Evolutionary conservation across 2,113 vertebrate species (phyloP).

Genomic region (Pimephales promelas): DNA sequence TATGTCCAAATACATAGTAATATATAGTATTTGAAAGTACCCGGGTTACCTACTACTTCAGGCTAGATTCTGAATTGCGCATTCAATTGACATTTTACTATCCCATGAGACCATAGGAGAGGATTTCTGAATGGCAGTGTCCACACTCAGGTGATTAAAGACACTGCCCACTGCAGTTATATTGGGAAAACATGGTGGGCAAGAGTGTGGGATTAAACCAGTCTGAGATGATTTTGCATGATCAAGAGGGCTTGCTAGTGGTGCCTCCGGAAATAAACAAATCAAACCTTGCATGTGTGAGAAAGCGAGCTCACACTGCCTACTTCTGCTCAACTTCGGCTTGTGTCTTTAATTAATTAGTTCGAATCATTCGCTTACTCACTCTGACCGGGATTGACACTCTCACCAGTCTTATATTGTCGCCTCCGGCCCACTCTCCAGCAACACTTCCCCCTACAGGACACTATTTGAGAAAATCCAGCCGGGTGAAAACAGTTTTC

Average conservation of each 20-base stretch:
- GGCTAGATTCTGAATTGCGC: too few species aligned
- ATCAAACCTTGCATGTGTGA: neutral
- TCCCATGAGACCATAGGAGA: too few species aligned
- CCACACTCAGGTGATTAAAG: neutral
- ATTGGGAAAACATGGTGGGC: neutral
- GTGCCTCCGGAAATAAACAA: neutral
- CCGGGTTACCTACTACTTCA: too few species aligned
- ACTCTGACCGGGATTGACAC: slow-evolving; percentile 22
- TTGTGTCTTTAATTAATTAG: slow-evolving; percentile 34
- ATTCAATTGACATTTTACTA: too few species aligned
- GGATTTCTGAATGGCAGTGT: too few species aligned
- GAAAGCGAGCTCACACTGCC: neutral
- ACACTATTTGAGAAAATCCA: slow-evolving; percentile 20
- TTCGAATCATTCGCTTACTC: slow-evolving; percentile 35
- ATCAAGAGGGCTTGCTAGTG: neutral
- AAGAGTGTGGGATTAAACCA: neutral
- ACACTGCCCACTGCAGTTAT: neutral
- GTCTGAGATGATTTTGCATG: neutral
- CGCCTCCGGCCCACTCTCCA: slow-evolving; percentile 21
- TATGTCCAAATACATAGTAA: too few species aligned
- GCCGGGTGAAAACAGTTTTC: neutral
- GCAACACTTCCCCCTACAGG: slow-evolving; percentile 30
- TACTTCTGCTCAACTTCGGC: slow-evolving; percentile 2
- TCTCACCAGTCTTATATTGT: slow-evolving; percentile 19
- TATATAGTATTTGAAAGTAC: too few species aligned